Base-by-base conservation (phyloP, 2,797 vertebrate genomes). In the Spinus pinus region DNA sequence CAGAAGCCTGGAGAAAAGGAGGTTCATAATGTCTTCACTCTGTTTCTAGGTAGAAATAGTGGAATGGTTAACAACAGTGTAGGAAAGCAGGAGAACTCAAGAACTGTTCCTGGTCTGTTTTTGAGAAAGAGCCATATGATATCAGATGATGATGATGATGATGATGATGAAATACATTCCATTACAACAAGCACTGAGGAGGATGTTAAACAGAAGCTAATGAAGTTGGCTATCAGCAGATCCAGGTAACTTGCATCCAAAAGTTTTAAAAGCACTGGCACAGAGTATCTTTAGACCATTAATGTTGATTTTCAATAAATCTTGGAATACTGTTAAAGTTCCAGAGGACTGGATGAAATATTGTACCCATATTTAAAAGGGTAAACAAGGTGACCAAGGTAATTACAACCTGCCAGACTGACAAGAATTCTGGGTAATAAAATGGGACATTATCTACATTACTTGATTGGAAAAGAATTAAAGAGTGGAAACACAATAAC, bases 261-360 rank as follows among this genome's bases (percentile, higher is more conserved):
- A 90, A 90, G 41, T 90, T 86, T 92, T 93, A 80, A 94, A 95
- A 95, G 90, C 90, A 72, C 82, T 96, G 96, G 93, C 94, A 95
- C 35, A 79, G 85, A 69, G 54, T 62, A 91, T 86, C 88, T 92
- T 91, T 73, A 93, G 64, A 66, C 30, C 83, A 93, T 94, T 96
- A 94, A 86, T 69, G 80, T 24, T 79, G 90, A 94, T 94, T 97
- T 96, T 90, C 90, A 94, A 80, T 95, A 94, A 84, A 95, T 93
- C 92, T 95, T 95, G 90, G 67, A 94, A 64, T n/a, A 13, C 31
- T 86, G 62, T 64, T 89, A 3, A 85, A 85, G 79, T 79, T 94
- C 73, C 80, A 90, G 54, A 73, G 54, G 54, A 72, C 27, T 79
- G 83, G 56, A 80, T 93, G 83, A 94, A 94, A 93, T 88, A 95